Evolutionary conservation across 2,797 vertebrate genomes (phyloP), one percentile per base, ranked within the genome.

Genomic region (Rhinella marina): DNA sequence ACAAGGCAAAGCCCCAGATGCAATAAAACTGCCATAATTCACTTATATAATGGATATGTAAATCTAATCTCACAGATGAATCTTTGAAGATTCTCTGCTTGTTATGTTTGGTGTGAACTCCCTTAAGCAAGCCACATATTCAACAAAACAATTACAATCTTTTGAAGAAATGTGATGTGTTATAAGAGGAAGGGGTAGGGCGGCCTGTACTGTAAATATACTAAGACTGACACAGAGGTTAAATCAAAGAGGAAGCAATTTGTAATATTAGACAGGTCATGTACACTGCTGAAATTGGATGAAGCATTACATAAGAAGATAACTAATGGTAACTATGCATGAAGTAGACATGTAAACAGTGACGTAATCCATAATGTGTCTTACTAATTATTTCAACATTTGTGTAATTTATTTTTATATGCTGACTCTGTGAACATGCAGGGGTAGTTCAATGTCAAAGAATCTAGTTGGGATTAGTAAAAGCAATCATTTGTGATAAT

Each of bases 271-370:
- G 56, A 84, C 56, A 84, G 50, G 56, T 62, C 70, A 75, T 75
- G 21, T 59, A 75, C 70, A 61, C 5, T 61, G 32, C 56, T 50
- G 25, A 25, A 27, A 64, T 25, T n/a, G 62, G 50, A 76, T 59
- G 68, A 84, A 32, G 59, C 32, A 84, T 73, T 84, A 84, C 68
- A 66, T 73, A 84, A 84, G 2, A 48, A 72, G 56, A 75, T 84
- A 75, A 84, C 52, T 32, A 75, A 29, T 10, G 56, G 48, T 41
- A 75, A n/a, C 82, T 61, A 72, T 41, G 68, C 29, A 61, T 84
- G 32, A 62, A 50, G 10, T 48, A 12, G 16, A 23, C 10, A 29
- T 41, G 82, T 73, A 27, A 32, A 59, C 27, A 73, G 66, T 72
- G 54, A 73, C 12, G 29, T 84, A 9, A 59, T 66, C 7, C 29